Evolutionary conservation across 2,797 vertebrate genomes (phyloP).

Genomic region (Pseudochirops corinnae): DNA sequence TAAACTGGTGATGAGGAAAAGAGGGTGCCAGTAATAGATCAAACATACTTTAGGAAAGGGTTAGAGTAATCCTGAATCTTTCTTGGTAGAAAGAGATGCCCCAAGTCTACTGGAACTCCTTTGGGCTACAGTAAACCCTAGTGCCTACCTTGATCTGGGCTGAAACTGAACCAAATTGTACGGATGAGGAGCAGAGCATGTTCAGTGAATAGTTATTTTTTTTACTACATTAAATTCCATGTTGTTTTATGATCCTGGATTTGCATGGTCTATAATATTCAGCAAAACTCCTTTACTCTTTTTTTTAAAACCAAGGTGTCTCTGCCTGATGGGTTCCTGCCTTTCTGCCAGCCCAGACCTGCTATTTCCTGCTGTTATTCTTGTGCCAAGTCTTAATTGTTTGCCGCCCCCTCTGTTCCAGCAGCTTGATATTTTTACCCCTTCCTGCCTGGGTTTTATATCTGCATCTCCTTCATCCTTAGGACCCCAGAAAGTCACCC

Average conservation of each 20-base stretch:
- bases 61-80: neutral
- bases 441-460: neutral
- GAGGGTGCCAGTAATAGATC: neutral
- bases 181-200: neutral
- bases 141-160: neutral
- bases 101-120: neutral
- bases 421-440: neutral
- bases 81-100: conserved; percentile 3
- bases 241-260: neutral
- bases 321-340: neutral
- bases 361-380: conserved; percentile 18
- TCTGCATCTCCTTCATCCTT: neutral
- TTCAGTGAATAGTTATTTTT: neutral
- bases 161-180: neutral
- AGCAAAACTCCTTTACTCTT: neutral
- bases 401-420: neutral
- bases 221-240: neutral
- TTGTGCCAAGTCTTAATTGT: neutral
- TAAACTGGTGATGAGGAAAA: neutral
- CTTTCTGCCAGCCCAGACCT: neutral
- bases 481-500: neutral
- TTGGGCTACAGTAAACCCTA: neutral
- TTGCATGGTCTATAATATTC: neutral
- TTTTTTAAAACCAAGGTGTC: neutral
- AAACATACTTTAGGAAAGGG: neutral